Evolutionary conservation across 2,797 vertebrate genomes (phyloP), one percentile per base, ranked within the genome.

Genomic region (Clarias laeviceps): DNA sequence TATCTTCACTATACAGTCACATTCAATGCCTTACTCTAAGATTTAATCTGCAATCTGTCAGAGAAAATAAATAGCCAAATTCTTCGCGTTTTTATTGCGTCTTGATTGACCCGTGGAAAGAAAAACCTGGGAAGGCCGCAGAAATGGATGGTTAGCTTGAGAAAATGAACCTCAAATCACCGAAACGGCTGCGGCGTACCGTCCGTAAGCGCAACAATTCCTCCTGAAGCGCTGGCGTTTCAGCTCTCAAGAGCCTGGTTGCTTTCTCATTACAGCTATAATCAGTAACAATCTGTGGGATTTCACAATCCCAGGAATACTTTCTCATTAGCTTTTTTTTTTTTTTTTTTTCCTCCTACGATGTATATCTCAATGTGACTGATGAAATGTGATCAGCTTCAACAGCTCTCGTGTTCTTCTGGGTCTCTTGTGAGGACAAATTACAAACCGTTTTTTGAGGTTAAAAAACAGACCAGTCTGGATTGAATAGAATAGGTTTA

Each of bases 221-320:
- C 56, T 61, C 56, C 56, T 59, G 45, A 62, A 69, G 34, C 18
- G 18, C 32, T 37, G 22, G 8, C 59, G 40, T 34, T 57, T 22
- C 84, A 56, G 68, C 14, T 73, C 66, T 80, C 84, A 17, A 76
- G 78, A 81, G 84, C 68, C 70, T 29, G 78, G 22, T 57, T 56
- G 57, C 37, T 62, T 73, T 64, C 78, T 57, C 29, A 65, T 85
- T 76, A 85, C 45, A 1, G 24, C 40, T 65, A 72, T 65, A 74
- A 82, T 81, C 45, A 85, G 84, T 40, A 56, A 64, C 32, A 74
- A 65, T 73, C 59, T 56, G 57, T 64, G 66, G 77, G 66, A 85
- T 80, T 80, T 61, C 59, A 34, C 78, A 57, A 50, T 65, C 68
- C 27, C 68, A 59, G 65, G 5, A 80, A 57, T 54, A 68, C 50